Evolutionary conservation across 2,888 invertebrate species (phyloP), one percentile per base, ranked within the genome.

Genomic region (Anthrax anthrax): DNA sequence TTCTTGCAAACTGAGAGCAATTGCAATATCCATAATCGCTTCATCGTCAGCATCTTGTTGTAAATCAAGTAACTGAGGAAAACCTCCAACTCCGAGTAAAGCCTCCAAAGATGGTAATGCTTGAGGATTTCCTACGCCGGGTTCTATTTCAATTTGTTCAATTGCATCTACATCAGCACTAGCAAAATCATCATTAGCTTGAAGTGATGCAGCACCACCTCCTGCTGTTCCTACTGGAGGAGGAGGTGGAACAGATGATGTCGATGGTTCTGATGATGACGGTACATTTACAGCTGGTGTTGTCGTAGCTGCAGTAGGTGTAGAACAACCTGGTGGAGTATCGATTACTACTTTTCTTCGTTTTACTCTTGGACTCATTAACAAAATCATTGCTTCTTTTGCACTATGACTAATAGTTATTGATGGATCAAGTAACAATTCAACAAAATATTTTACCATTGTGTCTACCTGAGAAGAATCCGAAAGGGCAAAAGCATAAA

Each of bases 21-120:
- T 94, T 3, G 95, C 96, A 52, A 96, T 74, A 66, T 95, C 94
- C 49, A 96, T 90, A 81, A 96, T 94, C 0, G 94, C 86, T 65
- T 95, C 95, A 64, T 96, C 95, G 60, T 95, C 94, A 1, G 91
- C 90, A 65, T 92, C 92, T n/a, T 89, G 84, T 14, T 91, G 90
- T 44, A 94, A 80, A 58, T 91, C 91, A 9, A 92, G 70, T 23
- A 92, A 66, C 0, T 83, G 86, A 43, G 86, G 87, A 54, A 90
- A 80, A 42, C 80, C 76, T 17, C 70, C 78, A 10, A 69, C 70
- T 18, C 69, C 69, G 51, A 73, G 60, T 43, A 74, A 60, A 0
- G 72, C 74, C 56, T 74, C 74, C 19, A 74, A 56, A 18, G 71
- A 66, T 10, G 66, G 58, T 6, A 67, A 47, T 34, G 64, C 64